Evolutionary conservation across 2,113 vertebrate species (phyloP).

Genomic region (Ptychochromis oligacanthus): DNA sequence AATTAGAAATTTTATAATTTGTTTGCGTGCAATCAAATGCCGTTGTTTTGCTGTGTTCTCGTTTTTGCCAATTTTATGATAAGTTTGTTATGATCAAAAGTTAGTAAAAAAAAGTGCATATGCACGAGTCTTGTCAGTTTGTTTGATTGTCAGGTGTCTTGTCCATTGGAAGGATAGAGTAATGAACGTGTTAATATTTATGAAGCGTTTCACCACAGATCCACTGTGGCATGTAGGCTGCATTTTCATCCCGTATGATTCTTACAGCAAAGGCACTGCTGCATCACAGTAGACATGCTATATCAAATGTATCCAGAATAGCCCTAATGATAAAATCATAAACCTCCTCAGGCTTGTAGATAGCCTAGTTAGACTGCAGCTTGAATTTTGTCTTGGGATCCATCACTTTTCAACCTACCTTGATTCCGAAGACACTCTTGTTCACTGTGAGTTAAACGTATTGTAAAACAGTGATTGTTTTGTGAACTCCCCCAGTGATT

Average conservation of each 20-base stretch:
- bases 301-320: constrained; percentile 49
- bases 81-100: neutral
- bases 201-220: constrained; percentile 21
- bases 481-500: constrained; percentile 32
- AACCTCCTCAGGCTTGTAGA: constrained; percentile 50
- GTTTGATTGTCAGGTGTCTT: constrained; percentile 16
- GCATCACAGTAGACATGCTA: constrained; percentile 35
- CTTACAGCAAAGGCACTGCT: neutral
- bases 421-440: constrained; percentile 27
- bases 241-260: constrained; percentile 2
- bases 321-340: constrained; percentile 59
- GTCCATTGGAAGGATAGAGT: neutral
- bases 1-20: neutral
- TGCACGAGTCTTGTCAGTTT: neutral
- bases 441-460: constrained; percentile 46
- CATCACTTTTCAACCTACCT: constrained; percentile 39
- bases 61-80: neutral
- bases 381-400: constrained; percentile 53
- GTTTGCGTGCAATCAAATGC: constrained; percentile 11
- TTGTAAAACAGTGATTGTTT: constrained; percentile 55
- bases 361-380: constrained; percentile 58
- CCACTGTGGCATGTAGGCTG: constrained; percentile 12
- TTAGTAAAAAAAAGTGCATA: neutral
- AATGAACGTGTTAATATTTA: constrained; percentile 1
- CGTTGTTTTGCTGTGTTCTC: neutral